Base-by-base conservation (phyloP, 2,113 vertebrate species). In the Bos indicus region DNA sequence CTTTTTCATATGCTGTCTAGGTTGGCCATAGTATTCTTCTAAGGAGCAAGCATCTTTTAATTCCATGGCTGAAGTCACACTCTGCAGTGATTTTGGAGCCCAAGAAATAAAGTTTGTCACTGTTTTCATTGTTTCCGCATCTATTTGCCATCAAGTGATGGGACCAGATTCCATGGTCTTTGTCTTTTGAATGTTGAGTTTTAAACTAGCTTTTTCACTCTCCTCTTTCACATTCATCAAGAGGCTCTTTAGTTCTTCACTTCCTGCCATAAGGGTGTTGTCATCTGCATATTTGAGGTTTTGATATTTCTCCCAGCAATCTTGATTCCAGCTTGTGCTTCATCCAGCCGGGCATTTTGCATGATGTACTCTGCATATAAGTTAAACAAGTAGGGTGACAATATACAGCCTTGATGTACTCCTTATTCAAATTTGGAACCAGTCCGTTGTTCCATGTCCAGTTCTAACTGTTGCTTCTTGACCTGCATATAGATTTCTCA, bases 121-220 rank as follows among this genome's bases (percentile, higher is more conserved):
- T 11, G n/a, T 71, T 71, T 67, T 11, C 9, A 71, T 36, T 71
- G 64, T 36, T 36, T 71, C 33, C 64, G 8, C 64, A 36, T 36
- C 64, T 71, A 71, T 71, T 71, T 71, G n/a, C 19, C 64, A 71
- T 36, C 17, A 71, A 71, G 17, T 71, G 64, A 36, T 71, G 17
- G 64, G n/a, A 71, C 2, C 1, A 0, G 17, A 71, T 71, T 36
- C 64, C n/a, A 71, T 36, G 64, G 17, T 71, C 64, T 36, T 71
- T 0, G 0, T 71, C 3, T 71, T 71, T 36, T 36, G 64, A 36
- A 71, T 36, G 64, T 21, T 71, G 17, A 10, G 4, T 36, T 71
- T 71, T 71, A 36, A 71, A 36, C 64, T n/a, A 36, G n/a, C 17
- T 21, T 71, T 36, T 71, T 71, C 33, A 17, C 7, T 64, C 62